Conservation (phyloP, 2,888 invertebrate species). For the Myopa testacea region DNA sequence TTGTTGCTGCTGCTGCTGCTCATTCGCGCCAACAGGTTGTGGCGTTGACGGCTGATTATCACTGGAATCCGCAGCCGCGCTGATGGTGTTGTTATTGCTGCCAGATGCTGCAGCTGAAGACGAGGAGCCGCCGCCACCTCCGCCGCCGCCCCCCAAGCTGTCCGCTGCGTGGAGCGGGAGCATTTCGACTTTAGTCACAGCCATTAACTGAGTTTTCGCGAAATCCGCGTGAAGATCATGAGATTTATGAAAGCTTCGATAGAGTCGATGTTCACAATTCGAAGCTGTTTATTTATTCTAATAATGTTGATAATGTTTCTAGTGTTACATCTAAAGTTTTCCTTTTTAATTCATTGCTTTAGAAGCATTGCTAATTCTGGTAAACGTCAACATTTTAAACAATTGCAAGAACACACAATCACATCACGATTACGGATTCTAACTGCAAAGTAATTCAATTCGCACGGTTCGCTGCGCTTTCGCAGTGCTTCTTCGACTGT, state of each 20-base stretch:
- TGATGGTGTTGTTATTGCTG: slow-evolving; percentile 66
- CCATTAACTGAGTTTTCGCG: slow-evolving; percentile 57
- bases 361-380: background rate
- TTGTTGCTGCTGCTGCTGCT: slow-evolving; percentile 68
- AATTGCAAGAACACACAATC: background rate
- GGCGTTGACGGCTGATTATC: slow-evolving; percentile 71
- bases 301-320: slow-evolving; percentile 41
- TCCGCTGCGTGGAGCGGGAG: slow-evolving; percentile 65
- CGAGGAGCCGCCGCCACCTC: slow-evolving; percentile 42
- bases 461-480: background rate
- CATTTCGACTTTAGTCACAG: slow-evolving; percentile 63
- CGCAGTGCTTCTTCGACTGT: background rate
- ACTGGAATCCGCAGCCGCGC: slow-evolving; percentile 81
- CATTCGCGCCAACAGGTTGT: slow-evolving; percentile 56
- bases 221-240: background rate
- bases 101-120: slow-evolving; percentile 36
- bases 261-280: too few relatives aligned
- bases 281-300: background rate
- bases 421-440: too few relatives aligned
- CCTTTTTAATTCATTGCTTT: background rate
- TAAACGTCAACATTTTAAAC: background rate
- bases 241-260: background rate
- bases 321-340: slow-evolving; percentile 27
- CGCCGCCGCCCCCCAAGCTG: slow-evolving; percentile 46
- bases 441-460: background rate